A percentile compares a stretch with the other conserved stretches of the same genome.
These are phyloP conservation scores for Apeira syringaria DNA, from an alignment of 2,888 invertebrate species.

Conservation along the genomic window DNA sequence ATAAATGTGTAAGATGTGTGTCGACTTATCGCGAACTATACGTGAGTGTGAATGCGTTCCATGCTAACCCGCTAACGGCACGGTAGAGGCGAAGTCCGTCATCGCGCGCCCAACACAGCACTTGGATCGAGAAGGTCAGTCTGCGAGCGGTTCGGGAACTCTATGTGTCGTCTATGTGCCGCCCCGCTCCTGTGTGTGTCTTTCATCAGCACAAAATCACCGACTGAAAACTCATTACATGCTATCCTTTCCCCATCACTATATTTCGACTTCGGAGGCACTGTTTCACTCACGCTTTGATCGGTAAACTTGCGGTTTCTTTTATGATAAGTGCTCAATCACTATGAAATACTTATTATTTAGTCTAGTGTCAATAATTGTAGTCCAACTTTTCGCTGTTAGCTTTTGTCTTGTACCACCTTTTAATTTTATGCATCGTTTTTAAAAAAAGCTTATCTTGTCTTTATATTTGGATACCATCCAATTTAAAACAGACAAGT, in stretches of 20 bases:
- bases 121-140: slow-evolving; percentile 95
- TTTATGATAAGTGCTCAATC: slow-evolving; percentile 14
- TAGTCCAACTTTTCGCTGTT: slow-evolving; percentile 3
- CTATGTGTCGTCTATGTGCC: slow-evolving; percentile 36
- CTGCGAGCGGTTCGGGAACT: slow-evolving; percentile 39
- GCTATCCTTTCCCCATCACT: slow-evolving; percentile 18
- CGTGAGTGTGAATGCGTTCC: slow-evolving; percentile 79
- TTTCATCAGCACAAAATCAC: slow-evolving; percentile 26
- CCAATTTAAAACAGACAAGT: slow-evolving; percentile 1
- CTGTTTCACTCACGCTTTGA: slow-evolving; percentile 31
- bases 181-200: slow-evolving; percentile 23
- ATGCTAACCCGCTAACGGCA: slow-evolving; percentile 83
- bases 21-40: slow-evolving; percentile 42
- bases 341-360: slow-evolving; percentile 3
- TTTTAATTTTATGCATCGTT: slow-evolving; percentile 3
- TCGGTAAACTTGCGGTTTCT: slow-evolving; percentile 21
- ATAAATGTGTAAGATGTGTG: slow-evolving; percentile 15
- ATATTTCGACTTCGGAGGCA: slow-evolving; percentile 27
- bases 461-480: neutral
- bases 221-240: slow-evolving; percentile 23
- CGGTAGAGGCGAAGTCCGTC: slow-evolving; percentile 76
- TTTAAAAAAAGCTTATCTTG: slow-evolving; percentile 5
- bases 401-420: slow-evolving; percentile 7
- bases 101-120: slow-evolving; percentile 84
- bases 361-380: slow-evolving; percentile 6